Conservation (phyloP, 2,113 vertebrate genomes). For the Cichladusa arquata region DNA sequence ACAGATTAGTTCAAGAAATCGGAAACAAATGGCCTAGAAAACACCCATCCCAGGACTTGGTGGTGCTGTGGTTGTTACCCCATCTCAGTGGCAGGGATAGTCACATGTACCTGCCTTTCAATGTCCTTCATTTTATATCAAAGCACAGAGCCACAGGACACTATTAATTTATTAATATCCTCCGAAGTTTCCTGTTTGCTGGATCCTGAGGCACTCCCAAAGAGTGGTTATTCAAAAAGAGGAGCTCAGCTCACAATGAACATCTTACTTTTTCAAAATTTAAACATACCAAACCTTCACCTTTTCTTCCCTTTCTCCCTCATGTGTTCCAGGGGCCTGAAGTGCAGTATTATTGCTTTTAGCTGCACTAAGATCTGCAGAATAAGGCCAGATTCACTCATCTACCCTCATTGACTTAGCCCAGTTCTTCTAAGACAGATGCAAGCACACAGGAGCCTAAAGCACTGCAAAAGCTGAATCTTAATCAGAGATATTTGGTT, state of each 20-base stretch:
- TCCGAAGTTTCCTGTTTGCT: neutral
- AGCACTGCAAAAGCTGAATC: neutral
- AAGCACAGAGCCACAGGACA: neutral
- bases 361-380: neutral
- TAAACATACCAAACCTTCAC: neutral
- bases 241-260: neutral
- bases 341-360: neutral
- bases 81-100: neutral
- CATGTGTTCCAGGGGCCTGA: neutral
- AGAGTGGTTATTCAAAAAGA: neutral
- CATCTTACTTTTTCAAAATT: neutral
- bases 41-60: neutral
- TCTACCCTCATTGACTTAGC: neutral
- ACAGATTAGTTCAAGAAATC: neutral
- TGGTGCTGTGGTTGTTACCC: neutral
- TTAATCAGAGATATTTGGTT: conserved; percentile 36
- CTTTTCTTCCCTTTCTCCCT: neutral
- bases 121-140: neutral
- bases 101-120: neutral
- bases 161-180: neutral
- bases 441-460: neutral
- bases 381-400: neutral
- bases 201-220: neutral
- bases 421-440: neutral
- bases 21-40: neutral